Conservation (phyloP, 2,797 vertebrate genomes). For the Danio albolineatus region DNA sequence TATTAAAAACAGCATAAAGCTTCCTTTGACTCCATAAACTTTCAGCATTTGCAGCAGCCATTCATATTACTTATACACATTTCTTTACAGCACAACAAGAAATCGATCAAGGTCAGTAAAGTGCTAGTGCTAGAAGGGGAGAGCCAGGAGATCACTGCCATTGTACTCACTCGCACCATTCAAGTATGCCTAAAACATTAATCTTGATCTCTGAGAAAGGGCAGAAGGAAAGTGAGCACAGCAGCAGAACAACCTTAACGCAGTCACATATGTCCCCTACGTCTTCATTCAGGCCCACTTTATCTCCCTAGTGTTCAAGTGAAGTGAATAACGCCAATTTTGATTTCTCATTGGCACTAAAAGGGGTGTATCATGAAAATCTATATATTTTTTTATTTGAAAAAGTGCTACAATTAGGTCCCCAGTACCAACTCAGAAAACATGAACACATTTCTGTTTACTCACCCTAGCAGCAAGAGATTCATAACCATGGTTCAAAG, state of each 20-base stretch:
- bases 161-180: background rate
- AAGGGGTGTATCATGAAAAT: too few relatives aligned
- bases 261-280: constrained; percentile 4
- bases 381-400: too few relatives aligned
- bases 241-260: background rate
- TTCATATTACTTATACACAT: constrained; percentile 11
- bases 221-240: background rate
- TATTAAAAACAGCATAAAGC: background rate
- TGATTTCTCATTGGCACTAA: background rate
- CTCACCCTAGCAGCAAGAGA: too few relatives aligned
- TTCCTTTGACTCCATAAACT: background rate
- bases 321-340: constrained; percentile 19
- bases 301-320: background rate
- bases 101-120: constrained; percentile 35
- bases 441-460: too few relatives aligned
- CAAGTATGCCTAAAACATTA: constrained; percentile 20
- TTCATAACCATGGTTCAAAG: too few relatives aligned
- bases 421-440: too few relatives aligned
- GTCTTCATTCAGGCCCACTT: background rate
- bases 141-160: constrained; percentile 10
- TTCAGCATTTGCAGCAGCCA: background rate
- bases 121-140: background rate
- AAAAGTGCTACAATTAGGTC: too few relatives aligned
- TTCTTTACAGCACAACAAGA: constrained; percentile 5
- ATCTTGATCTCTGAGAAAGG: constrained; percentile 18